Evolutionary conservation across 2,797 vertebrate genomes (phyloP).

Genomic region (Acestrorhynchus altus): DNA sequence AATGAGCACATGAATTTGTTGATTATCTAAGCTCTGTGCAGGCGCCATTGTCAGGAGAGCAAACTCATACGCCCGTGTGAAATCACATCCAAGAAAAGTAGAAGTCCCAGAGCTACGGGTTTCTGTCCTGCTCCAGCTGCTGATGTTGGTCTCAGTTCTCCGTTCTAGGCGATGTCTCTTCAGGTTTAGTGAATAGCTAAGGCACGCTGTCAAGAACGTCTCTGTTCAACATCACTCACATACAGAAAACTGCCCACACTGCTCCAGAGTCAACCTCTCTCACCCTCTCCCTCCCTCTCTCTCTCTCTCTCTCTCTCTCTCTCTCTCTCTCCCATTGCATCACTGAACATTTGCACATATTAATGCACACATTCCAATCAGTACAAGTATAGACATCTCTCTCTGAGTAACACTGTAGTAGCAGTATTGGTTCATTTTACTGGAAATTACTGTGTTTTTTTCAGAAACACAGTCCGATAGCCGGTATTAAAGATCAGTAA

Average conservation of each 20-base stretch:
- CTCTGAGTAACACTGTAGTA: not conserved
- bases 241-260: not conserved
- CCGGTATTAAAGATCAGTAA: too few species aligned
- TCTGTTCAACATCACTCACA: slow-evolving; percentile 31
- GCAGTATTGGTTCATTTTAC: too few species aligned
- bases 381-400: not conserved
- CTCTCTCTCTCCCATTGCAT: not conserved
- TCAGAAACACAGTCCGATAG: too few species aligned
- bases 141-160: slow-evolving; percentile 22
- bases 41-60: not conserved
- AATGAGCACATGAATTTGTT: too few species aligned
- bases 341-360: not conserved
- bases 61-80: slow-evolving; percentile 17
- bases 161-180: slow-evolving; percentile 74
- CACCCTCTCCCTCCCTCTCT: not conserved
- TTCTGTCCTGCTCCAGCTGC: not conserved
- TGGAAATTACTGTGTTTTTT: too few species aligned
- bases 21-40: too few species aligned
- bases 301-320: not conserved
- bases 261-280: not conserved
- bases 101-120: slow-evolving; percentile 4
- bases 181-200: slow-evolving; percentile 70
- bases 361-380: slow-evolving; percentile 4
- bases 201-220: slow-evolving; percentile 55
- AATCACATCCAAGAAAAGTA: slow-evolving; percentile 27